Conservation (phyloP, 2,888 invertebrate species). For the Heliconius cydno region DNA sequence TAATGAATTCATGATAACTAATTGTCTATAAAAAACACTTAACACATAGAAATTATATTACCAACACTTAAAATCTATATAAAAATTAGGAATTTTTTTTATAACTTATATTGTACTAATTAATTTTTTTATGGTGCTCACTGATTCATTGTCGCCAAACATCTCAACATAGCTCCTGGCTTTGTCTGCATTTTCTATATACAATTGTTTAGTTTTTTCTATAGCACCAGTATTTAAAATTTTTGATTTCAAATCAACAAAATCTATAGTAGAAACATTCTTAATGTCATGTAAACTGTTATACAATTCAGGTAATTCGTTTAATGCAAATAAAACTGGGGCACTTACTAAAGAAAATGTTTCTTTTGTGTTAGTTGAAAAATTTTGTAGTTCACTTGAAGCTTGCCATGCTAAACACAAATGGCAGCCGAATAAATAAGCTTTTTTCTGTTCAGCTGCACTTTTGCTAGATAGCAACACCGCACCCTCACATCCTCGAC, state of each 20-base stretch:
- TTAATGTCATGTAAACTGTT: conserved; percentile 79
- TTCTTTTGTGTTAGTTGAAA: conserved; percentile 82
- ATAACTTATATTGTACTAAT: conserved; percentile 64
- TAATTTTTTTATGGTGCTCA: conserved; percentile 69
- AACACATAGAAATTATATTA: background rate
- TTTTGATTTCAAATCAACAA: conserved; percentile 75
- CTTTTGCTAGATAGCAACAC: conserved; percentile 88
- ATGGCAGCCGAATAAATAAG: conserved; percentile 91
- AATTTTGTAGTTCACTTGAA: conserved; percentile 68
- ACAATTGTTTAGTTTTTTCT: conserved; percentile 65
- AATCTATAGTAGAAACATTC: conserved; percentile 85
- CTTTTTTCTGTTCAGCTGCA: conserved; percentile 86
- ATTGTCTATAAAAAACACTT: background rate
- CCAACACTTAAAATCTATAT: background rate
- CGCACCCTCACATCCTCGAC: conserved; percentile 92
- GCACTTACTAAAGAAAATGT: conserved; percentile 89
- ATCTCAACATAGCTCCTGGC: conserved; percentile 63
- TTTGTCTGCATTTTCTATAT: conserved; percentile 64
- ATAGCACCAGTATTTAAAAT: conserved; percentile 70
- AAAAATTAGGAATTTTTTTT: background rate
- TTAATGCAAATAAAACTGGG: conserved; percentile 92
- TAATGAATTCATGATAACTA: background rate
- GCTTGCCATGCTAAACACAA: conserved; percentile 93
- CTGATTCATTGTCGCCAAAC: conserved; percentile 70
- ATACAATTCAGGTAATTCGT: conserved; percentile 88